These are phyloP conservation scores for Scaptomyza cyrtandrae DNA, from an alignment of 2,888 invertebrate genomes.

Conservation along the genomic window DNA sequence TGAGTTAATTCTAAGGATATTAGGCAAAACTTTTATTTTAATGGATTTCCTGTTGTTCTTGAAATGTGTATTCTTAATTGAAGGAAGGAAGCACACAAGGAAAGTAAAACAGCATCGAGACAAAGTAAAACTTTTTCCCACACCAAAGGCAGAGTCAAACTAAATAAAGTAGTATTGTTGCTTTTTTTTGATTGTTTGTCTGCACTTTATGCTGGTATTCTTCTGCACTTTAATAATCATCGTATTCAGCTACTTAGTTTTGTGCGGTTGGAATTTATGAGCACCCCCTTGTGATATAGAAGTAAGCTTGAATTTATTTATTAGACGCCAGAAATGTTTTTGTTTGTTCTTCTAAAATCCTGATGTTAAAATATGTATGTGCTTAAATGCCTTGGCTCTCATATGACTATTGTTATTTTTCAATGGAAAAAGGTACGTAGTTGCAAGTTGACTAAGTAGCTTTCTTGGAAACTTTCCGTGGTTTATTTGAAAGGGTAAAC, in stretches of 20 bases:
- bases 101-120: constrained; percentile 7
- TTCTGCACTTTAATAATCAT: constrained; percentile 53
- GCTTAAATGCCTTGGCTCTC: neutral
- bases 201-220: constrained; percentile 7
- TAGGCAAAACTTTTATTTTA: constrained; percentile 34
- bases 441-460: neutral
- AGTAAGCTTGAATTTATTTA: constrained; percentile 1
- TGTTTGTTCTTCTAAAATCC: neutral
- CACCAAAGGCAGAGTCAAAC: constrained; percentile 17
- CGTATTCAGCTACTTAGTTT: constrained; percentile 39
- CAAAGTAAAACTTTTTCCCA: constrained; percentile 13
- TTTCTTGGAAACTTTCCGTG: neutral
- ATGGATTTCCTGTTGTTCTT: constrained; percentile 53
- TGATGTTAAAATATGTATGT: neutral
- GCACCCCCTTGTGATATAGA: neutral
- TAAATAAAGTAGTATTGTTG: constrained; percentile 8
- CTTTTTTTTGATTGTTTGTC: constrained; percentile 6
- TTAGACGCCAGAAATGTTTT: neutral
- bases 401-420: constrained; percentile 5
- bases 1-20: constrained; percentile 13
- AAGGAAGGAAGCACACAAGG: neutral
- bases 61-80: constrained; percentile 6
- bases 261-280: constrained; percentile 7
- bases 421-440: neutral
- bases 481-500: neutral